Evolutionary conservation across 2,797 vertebrate species (phyloP), one percentile per base, ranked within the genome.

Genomic region (Anniella stebbinsi): DNA sequence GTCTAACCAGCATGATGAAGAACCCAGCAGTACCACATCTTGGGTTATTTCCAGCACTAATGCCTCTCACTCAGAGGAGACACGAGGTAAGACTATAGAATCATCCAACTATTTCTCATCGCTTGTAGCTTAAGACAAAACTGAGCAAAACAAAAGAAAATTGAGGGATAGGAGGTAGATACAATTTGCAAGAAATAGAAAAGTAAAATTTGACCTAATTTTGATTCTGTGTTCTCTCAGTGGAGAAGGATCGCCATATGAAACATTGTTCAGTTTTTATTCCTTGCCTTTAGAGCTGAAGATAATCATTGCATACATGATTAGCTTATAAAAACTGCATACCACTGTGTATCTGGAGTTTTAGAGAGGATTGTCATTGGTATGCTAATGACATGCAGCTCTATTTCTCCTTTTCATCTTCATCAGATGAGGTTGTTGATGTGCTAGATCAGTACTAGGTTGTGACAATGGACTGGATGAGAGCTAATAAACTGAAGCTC

Each of bases 1-100:
- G 28, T 33, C 88, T 30, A 60, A 23, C 73, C 92, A 60, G 0
- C 48, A 93, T 82, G 73, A 84, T 84, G 83, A 92, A 38, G 93
- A 94, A 45, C 30, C 90, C 77, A 87, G 82, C 85, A 94, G 77
- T 73, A 88, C 89, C 72, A 93, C 88, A 17, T 92, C 92, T 88
- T 92, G 86, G 87, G 86, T 0, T 0, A 93, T 86, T 60, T 10
- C 89, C 86, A 92, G 84, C 75, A 93, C 93, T 30, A 60, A 60
- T n/a, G n/a, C 33, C 80, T 83, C 66, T 10, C 51, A 51, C 48
- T 80, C 77, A 36, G 93, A 13, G 85, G 88, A 80, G 12, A 76
- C 51, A 45, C 80, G 7, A 0, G 96, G 96, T 96, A 90, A 96
- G 95, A n/a, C 85, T 67, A 45, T 33, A 9, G 38, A 72, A 57